Conservation (phyloP, 1,140 invertebrate genomes). For the Prorops nasuta region DNA sequence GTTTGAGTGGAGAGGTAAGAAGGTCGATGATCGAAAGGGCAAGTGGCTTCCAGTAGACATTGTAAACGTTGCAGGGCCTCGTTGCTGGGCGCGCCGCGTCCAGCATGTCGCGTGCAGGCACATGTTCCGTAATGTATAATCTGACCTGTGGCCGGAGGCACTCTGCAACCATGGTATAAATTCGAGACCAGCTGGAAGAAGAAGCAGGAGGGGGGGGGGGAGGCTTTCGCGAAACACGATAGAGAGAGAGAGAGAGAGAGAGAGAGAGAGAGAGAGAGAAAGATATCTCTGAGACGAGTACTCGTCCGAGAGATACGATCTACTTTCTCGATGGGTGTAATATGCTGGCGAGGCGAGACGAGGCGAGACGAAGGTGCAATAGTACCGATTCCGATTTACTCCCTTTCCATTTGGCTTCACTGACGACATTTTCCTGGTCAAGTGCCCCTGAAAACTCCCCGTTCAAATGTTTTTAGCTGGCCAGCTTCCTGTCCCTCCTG, state of each 20-base stretch:
- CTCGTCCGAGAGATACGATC: conserved; percentile 12
- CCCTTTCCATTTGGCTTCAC: no score
- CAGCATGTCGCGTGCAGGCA: conserved; percentile 35
- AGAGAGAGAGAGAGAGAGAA: not conserved
- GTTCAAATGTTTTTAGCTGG: no score
- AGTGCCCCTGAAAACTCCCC: no score
- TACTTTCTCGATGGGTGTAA: conserved; percentile 10
- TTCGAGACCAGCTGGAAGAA: conserved; percentile 3
- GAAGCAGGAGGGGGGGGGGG: not conserved
- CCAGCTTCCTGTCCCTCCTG: no score
- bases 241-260: not conserved
- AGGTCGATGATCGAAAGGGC: no score
- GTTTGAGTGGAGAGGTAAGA: no score
- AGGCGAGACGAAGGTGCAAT: no score
- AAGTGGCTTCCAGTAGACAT: no score
- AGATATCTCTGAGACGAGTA: conserved; percentile 2
- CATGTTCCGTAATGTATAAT: conserved; percentile 33
- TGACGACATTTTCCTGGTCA: no score
- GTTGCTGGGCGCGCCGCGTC: conserved; percentile 15
- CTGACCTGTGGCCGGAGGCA: conserved; percentile 22
- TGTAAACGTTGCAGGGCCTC: no score
- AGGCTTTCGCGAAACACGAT: not conserved
- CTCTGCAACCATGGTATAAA: conserved; percentile 16
- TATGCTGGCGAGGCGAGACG: conserved; percentile 7
- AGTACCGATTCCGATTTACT: no score